Base-by-base conservation (phyloP, 2,113 vertebrate genomes). In the Phocoena sinus region DNA sequence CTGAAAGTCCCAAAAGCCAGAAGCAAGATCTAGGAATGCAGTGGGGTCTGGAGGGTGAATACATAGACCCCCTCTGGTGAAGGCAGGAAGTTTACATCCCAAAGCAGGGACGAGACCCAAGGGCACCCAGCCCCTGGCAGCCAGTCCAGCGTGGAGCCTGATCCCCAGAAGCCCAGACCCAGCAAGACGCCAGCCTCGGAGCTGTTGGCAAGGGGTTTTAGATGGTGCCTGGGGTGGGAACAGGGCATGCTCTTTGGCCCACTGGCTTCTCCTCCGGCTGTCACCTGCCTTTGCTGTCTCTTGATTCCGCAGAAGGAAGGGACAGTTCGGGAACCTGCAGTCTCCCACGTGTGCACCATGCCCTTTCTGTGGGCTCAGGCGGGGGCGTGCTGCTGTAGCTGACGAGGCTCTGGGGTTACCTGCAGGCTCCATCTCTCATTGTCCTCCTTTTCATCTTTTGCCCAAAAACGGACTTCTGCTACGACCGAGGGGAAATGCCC, bases 401-500 rank as follows among this genome's bases (percentile, higher is more conserved):
- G 56, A 63, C 2, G 81, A 63, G 9, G 11, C 25, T 14, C n/a
- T 4, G 20, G 26, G 58, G 56, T 11, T 38, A 26, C 38, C 8
- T 2, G 14, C 6, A 0, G 73, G n/a, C 84, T 15, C 38, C 70
- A 0, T 63, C 31, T 15, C 58, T 58, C 60, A 3, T 8, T 1
- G 28, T 41, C 58, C 92, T 56, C 90, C 83, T 73, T 65, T 8
- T 91, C 94, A 82, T 84, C 90, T 80, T 44, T 2, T 28, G 77
- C 58, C 87, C 23, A 1, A 20, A 33, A 21, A 65, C 60, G 5
- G 67, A 21, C n/a, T n/a, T n/a, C 74, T 0, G 2, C 26, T 5
- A 0, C 0, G 1, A n/a, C 56, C 0, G 3, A 15, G 31, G 89
- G 38, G n/a, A 44, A 26, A 15, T 0, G 50, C 44, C 89, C 8